Evolutionary conservation across 30 jellyfish, hydroid and myxozoan genomes (phyloP), one percentile per base, ranked within the genome.

Genomic region (Hydractinia echinata): DNA sequence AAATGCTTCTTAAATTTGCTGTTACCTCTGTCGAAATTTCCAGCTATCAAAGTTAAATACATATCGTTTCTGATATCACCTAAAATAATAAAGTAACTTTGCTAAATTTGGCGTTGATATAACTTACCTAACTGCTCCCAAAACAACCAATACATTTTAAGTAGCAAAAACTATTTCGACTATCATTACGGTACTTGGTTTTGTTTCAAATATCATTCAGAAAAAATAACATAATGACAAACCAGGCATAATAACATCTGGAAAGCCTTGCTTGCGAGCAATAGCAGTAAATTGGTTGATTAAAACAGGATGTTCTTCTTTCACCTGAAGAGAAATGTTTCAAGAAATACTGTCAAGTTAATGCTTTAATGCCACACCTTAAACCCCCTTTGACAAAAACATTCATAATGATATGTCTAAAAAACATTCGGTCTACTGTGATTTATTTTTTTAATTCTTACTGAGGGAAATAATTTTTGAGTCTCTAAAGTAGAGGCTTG

Each of bases 211-310:
- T n/a, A n/a, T 30, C 44, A 30, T 30, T 2, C n/a, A n/a, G n/a
- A n/a, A n/a, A 49, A 49, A 6, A 19, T 6, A 61, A 61, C 14
- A 10, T 7, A 79, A n/a, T 9, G 4, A 53, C 16, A 21, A 81
- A 90, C 97, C 97, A 67, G 97, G 97, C 79, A 90, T 85, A 49
- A 90, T 90, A 67, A 90, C 97, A 83, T 90, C 97, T 6, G 97
- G 97, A 44, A 90, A 90, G 15, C 97, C 97, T 55, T 85, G 96
- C 69, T 90, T 90, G 53, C 97, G 84, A n/a, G 97, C 97, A 70
- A 90, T 80, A 20, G 95, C 97, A 8, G 97, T 90, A 85, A 66
- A 86, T 64, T 86, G 92, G 79, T 82, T 90, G 16, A 90, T 86
- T 6, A 90, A 80, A 11, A 91, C 69, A 5, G 97, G 97, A 56